Percentiles rank a stretch among this genome's conserved stretches.
phyloP scores from a whole-genome alignment of 2,113 vertebrate species.

The Peucedramus taeniatus region DNA sequence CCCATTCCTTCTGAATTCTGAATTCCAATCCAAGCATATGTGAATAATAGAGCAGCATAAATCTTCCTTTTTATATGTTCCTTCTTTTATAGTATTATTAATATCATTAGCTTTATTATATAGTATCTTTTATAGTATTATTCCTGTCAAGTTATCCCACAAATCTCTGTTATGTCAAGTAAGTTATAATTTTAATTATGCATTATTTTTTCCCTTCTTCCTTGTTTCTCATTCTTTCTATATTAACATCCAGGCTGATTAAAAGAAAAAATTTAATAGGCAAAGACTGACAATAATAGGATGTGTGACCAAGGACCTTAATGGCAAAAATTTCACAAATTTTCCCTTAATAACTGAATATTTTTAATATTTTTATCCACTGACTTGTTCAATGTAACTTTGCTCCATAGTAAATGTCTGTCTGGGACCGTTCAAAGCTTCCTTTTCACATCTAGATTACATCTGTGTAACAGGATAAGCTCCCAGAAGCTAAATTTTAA shows the following conservation, averaged over 20 bases:
- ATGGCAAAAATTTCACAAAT: neutral
- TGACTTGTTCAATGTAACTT: neutral
- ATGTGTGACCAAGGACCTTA: neutral
- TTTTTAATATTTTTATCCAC: neutral
- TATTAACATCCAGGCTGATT: neutral
- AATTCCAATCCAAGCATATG: neutral
- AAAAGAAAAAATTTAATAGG: neutral
- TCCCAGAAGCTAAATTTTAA: neutral
- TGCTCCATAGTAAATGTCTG: neutral
- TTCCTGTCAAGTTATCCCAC: neutral
- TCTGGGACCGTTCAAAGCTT: neutral
- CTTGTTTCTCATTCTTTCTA: neutral
- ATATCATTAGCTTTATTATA: too few relatives aligned
- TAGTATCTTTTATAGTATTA: neutral
- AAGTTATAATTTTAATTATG: neutral
- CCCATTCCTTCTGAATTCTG: neutral
- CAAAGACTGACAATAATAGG: neutral
- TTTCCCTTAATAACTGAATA: neutral
- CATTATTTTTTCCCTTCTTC: neutral
- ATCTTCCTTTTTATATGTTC: neutral
- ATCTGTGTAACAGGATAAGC: neutral
- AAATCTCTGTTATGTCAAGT: neutral
- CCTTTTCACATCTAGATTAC: neutral
- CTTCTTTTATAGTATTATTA: neutral
- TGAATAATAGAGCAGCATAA: neutral